phyloP scores from a whole-genome alignment of 1,140 invertebrate species.

The Cydia pomonella region DNA sequence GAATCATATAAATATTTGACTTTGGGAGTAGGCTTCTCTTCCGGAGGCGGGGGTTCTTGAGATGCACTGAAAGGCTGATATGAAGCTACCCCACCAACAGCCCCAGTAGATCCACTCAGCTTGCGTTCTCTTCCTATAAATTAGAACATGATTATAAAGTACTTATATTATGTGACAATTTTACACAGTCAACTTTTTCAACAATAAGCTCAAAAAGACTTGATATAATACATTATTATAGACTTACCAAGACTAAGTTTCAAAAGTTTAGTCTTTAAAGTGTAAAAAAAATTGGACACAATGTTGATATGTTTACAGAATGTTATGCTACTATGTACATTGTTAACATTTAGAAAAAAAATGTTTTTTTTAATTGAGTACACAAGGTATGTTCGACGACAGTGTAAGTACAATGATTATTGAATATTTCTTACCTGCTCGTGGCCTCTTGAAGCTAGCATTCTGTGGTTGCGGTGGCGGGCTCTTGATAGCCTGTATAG shows the following conservation, averaged over 20 bases:
- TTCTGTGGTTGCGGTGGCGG: constrained; percentile 90
- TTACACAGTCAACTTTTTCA: too few species aligned
- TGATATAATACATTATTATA: too few species aligned
- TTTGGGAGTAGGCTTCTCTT: constrained; percentile 83
- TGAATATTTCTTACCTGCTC: constrained; percentile 71
- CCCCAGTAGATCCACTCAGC: constrained; percentile 88
- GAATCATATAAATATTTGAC: constrained; percentile 93
- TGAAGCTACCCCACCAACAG: constrained; percentile 87
- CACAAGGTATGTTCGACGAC: too few species aligned
- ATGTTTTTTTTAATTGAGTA: too few species aligned
- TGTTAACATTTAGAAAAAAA: too few species aligned
- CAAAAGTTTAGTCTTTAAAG: too few species aligned
- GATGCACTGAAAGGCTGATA: constrained; percentile 95
- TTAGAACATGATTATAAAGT: background rate
- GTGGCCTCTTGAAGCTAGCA: constrained; percentile 89
- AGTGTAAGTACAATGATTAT: background rate
- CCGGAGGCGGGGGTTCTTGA: constrained; percentile 82
- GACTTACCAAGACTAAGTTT: background rate
- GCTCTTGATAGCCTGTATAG: constrained; percentile 91
- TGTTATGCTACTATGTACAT: too few species aligned
- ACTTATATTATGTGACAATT: too few species aligned
- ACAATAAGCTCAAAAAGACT: too few species aligned
- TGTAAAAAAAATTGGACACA: too few species aligned
- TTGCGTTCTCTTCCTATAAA: constrained; percentile 87
- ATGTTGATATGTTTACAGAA: too few species aligned